Conservation (phyloP, 2,888 invertebrate species). For the Cryptus armator region DNA sequence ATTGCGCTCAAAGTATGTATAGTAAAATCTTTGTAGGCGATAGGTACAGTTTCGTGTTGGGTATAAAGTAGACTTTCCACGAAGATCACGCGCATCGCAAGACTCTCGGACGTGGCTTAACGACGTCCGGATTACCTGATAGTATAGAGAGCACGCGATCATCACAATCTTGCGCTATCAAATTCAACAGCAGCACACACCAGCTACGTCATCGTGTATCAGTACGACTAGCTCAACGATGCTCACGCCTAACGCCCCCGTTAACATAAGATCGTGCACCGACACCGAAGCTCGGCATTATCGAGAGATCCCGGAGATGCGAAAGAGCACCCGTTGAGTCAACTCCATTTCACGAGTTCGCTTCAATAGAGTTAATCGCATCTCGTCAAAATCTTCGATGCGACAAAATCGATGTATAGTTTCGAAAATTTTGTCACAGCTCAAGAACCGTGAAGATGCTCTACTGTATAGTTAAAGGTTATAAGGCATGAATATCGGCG, state of each 20-base stretch:
- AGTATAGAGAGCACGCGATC: constrained; percentile 16
- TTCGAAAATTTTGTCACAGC: too few relatives aligned
- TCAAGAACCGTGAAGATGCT: too few relatives aligned
- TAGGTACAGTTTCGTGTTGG: not conserved
- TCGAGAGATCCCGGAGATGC: constrained; percentile 23
- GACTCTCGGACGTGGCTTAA: constrained; percentile 28
- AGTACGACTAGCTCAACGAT: constrained; percentile 27
- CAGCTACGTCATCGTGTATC: constrained; percentile 25
- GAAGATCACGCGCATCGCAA: constrained; percentile 19
- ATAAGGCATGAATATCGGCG: too few relatives aligned
- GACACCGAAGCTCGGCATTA: not conserved
- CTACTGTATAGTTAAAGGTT: too few relatives aligned
- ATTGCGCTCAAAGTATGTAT: too few relatives aligned
- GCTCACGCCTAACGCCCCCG: not conserved
- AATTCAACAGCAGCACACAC: constrained; percentile 19
- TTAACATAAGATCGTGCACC: constrained; percentile 28
- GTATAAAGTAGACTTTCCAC: not conserved
- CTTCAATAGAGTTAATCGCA: constrained; percentile 31
- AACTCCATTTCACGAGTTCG: constrained; percentile 16
- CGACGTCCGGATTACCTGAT: constrained; percentile 41
- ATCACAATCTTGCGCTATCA: constrained; percentile 37
- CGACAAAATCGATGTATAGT: constrained; percentile 18
- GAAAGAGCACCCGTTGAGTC: constrained; percentile 35
- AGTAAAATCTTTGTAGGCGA: too few relatives aligned
- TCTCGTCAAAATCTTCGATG: constrained; percentile 19